These are phyloP conservation scores for Calosoma granatense DNA, from an alignment of 1,140 invertebrate species.

Conservation along the genomic window DNA sequence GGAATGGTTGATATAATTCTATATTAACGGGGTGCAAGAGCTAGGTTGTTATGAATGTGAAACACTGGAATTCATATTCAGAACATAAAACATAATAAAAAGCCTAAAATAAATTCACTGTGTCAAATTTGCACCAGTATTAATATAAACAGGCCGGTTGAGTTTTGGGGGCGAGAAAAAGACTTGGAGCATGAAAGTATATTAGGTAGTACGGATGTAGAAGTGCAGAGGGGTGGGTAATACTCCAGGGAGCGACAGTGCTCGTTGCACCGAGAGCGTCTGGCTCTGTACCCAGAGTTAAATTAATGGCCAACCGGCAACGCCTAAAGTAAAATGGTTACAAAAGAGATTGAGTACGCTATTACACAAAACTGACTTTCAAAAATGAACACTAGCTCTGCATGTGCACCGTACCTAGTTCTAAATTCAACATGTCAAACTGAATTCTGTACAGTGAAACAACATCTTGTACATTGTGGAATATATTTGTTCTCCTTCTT, in stretches of 20 bases:
- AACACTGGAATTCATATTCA: background rate
- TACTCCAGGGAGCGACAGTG: background rate
- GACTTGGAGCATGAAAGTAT: background rate
- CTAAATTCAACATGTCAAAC: too few species aligned
- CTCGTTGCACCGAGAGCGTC: background rate
- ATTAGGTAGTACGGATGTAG: background rate
- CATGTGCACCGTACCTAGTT: too few species aligned
- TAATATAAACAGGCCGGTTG: slow-evolving; percentile 7
- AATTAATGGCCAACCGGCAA: slow-evolving; percentile 5
- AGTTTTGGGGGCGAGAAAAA: background rate
- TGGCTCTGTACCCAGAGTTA: background rate
- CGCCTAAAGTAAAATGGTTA: slow-evolving; percentile 4
- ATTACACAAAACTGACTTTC: slow-evolving; percentile 4
- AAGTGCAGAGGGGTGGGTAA: background rate
- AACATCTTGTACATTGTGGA: too few species aligned
- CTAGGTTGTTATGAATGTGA: slow-evolving; percentile 1
- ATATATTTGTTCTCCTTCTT: too few species aligned
- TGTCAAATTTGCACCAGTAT: slow-evolving; percentile 5
- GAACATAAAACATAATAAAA: slow-evolving; percentile 6
- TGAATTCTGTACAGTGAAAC: too few species aligned
- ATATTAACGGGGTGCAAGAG: too few species aligned
- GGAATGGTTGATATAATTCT: too few species aligned
- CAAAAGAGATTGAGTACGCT: slow-evolving; percentile 4
- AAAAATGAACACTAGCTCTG: slow-evolving; percentile 1
- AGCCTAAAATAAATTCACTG: background rate